Percentiles rank a stretch among this genome's conserved stretches.
These are phyloP conservation scores for Scartelaos histophorus DNA, from an alignment of 2,113 vertebrate genomes.

Conservation along the genomic window DNA sequence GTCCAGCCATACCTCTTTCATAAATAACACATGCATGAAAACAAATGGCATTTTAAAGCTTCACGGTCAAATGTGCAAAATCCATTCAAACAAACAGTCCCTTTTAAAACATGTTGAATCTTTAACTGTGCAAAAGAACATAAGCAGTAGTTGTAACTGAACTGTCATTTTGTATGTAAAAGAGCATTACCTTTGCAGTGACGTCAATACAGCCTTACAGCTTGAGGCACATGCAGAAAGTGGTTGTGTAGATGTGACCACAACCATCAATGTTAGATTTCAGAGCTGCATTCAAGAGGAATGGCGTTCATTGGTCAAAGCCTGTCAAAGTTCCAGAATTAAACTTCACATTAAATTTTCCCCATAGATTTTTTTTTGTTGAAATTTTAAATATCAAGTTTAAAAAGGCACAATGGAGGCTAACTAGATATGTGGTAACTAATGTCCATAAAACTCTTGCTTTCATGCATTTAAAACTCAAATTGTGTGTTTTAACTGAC, in stretches of 20 bases:
- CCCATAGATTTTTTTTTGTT: too few relatives aligned
- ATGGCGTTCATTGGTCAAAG: too few relatives aligned
- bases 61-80: conserved; percentile 49
- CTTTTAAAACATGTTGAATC: conserved; percentile 63
- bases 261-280: conserved; percentile 37
- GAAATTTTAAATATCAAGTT: too few relatives aligned
- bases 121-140: conserved; percentile 59
- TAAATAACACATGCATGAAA: conserved; percentile 35
- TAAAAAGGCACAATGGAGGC: too few relatives aligned
- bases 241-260: conserved; percentile 15
- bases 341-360: too few relatives aligned
- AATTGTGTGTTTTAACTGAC: too few relatives aligned
- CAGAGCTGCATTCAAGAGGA: neutral
- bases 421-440: too few relatives aligned
- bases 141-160: conserved; percentile 8
- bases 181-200: conserved; percentile 11
- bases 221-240: conserved; percentile 60
- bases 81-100: conserved; percentile 60
- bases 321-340: too few relatives aligned
- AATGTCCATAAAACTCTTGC: too few relatives aligned
- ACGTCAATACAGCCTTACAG: conserved; percentile 43
- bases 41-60: conserved; percentile 58
- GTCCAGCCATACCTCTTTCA: conserved; percentile 6
- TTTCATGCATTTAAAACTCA: too few relatives aligned
- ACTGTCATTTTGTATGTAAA: neutral